phyloP scores from a whole-genome alignment of 2,113 vertebrate species.

The Spea multiplicata region DNA sequence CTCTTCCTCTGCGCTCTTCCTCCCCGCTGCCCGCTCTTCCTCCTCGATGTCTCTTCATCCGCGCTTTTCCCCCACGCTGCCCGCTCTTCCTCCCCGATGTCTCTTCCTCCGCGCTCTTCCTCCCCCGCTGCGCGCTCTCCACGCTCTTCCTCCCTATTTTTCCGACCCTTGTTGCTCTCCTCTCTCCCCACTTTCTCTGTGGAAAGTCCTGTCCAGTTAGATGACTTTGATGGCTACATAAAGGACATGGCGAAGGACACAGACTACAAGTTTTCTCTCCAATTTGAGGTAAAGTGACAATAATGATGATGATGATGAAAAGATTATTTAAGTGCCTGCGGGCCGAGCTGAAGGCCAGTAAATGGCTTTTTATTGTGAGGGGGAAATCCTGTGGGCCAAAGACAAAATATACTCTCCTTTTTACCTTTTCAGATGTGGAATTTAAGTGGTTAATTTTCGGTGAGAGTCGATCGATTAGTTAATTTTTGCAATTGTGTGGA shows the following conservation, averaged over 20 bases:
- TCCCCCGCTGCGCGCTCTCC: neutral
- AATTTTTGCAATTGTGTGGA: too few relatives aligned
- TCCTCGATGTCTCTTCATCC: too few relatives aligned
- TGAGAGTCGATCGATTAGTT: too few relatives aligned
- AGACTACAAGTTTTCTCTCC: conserved; percentile 94
- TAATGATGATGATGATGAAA: too few relatives aligned
- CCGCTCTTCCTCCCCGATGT: neutral
- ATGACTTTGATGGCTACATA: conserved; percentile 91
- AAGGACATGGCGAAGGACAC: conserved; percentile 98
- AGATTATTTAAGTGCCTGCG: too few relatives aligned
- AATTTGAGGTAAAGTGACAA: conserved; percentile 84
- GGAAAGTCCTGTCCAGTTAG: conserved; percentile 84
- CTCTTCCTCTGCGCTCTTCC: neutral
- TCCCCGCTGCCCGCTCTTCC: too few relatives aligned
- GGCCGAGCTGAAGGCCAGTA: too few relatives aligned
- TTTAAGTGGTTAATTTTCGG: too few relatives aligned
- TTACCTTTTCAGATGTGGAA: too few relatives aligned
- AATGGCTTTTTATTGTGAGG: too few relatives aligned
- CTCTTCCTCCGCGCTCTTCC: neutral
- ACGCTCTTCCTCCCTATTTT: neutral
- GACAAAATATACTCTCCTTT: too few relatives aligned
- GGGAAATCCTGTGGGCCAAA: too few relatives aligned
- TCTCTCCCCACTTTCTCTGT: conserved; percentile 13
- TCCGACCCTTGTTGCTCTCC: neutral
- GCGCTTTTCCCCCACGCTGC: neutral